phyloP scores from a whole-genome alignment of 2,888 invertebrate species.

The Cerastis rubricosa region DNA sequence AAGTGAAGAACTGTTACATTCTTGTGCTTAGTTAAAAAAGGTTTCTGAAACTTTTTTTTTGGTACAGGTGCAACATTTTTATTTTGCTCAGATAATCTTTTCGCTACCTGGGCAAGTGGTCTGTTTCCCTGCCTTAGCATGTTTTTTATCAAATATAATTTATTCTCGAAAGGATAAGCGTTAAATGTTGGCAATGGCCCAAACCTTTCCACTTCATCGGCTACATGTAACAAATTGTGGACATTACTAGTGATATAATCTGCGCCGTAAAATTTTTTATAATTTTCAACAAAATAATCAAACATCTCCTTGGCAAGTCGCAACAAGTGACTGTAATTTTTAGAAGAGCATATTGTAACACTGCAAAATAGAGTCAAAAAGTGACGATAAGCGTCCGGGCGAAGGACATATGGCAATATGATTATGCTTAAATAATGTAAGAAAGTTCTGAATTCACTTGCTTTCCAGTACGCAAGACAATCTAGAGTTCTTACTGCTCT shows the following conservation, averaged over 20 bases:
- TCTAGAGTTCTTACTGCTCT: slow-evolving; percentile 1
- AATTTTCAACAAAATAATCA: no score
- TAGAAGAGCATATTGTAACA: no score
- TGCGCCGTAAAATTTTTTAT: no score
- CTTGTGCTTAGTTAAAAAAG: not conserved
- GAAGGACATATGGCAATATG: no score
- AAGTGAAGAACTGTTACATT: not conserved
- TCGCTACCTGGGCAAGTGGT: not conserved
- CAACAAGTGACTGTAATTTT: no score
- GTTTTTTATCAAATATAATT: not conserved
- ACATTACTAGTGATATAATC: no score
- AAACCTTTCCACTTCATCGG: no score
- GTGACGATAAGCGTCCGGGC: no score
- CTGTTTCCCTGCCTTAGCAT: not conserved
- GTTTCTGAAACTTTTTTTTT: not conserved
- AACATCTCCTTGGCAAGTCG: no score
- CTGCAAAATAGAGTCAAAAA: no score
- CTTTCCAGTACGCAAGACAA: not conserved
- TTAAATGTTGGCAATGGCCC: not conserved
- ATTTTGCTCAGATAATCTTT: not conserved
- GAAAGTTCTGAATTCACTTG: not conserved
- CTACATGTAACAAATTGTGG: no score
- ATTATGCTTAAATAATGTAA: not conserved
- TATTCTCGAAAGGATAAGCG: not conserved
- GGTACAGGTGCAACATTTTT: not conserved